Percentiles rank a stretch among this genome's conserved stretches.
Evolutionary conservation across 2,113 vertebrate species (phyloP).

Genomic region (Chaetops frenatus): DNA sequence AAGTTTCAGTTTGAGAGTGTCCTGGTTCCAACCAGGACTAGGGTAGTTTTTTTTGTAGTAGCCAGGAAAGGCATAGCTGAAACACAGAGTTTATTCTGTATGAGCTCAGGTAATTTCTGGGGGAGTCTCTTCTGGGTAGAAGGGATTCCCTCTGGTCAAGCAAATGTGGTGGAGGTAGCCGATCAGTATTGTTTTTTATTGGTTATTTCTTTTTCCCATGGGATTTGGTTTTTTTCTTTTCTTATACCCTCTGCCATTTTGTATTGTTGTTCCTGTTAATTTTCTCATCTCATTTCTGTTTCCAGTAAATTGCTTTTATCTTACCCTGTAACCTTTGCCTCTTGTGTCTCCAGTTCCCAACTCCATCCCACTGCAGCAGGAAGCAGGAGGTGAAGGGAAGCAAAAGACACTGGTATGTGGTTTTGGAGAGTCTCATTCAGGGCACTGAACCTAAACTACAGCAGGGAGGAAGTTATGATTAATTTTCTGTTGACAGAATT

Average conservation of each 20-base stretch:
- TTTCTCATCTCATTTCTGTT: not conserved
- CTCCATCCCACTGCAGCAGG: not conserved
- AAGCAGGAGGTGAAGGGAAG: not conserved
- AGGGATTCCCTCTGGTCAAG: not conserved
- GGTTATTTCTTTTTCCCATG: not conserved
- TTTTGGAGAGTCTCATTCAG: not conserved
- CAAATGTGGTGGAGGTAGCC: rapidly evolving
- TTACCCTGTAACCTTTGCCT: not conserved
- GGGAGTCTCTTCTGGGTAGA: not conserved
- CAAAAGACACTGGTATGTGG: not conserved
- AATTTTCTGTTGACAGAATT: not conserved
- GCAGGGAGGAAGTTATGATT: not conserved
- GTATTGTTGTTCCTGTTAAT: not conserved
- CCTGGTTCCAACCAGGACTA: not conserved
- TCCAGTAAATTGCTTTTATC: not conserved
- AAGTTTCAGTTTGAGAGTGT: not conserved
- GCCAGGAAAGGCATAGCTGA: not conserved
- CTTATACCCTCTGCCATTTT: not conserved
- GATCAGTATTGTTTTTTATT: not conserved
- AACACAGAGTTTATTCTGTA: not conserved
- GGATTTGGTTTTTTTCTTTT: not conserved
- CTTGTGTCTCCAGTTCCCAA: not conserved
- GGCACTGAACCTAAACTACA: not conserved
- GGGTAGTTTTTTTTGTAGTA: not conserved
- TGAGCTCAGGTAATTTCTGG: not conserved